Conservation (phyloP, 2,888 invertebrate genomes). For the Nymphalis urticae region DNA sequence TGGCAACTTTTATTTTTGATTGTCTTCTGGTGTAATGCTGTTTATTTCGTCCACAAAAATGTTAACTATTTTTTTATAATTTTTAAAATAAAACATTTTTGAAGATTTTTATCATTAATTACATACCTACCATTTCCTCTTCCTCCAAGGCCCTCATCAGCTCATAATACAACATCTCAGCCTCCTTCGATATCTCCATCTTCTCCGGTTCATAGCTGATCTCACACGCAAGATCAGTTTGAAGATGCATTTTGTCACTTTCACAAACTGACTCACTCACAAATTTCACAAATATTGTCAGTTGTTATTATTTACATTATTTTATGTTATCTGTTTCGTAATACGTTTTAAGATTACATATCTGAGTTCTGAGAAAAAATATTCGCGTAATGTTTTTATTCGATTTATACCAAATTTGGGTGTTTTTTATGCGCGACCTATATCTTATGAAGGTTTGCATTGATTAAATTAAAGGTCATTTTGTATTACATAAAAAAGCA, state of each 20-base stretch:
- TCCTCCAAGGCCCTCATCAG: constrained; percentile 75
- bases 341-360: constrained; percentile 6
- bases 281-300: not conserved
- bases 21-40: too few relatives aligned
- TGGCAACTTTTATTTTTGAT: too few relatives aligned
- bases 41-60: too few relatives aligned
- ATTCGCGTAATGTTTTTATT: constrained; percentile 1
- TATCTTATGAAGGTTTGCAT: not conserved
- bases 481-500: not conserved
- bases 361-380: not conserved
- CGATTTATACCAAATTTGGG: not conserved
- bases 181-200: constrained; percentile 74
- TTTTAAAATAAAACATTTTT: too few relatives aligned
- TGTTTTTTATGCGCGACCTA: not conserved
- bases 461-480: too few relatives aligned
- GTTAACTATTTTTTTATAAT: too few relatives aligned
- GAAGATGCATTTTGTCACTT: constrained; percentile 67
- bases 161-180: constrained; percentile 78
- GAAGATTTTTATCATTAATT: not conserved
- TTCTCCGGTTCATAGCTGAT: constrained; percentile 63
- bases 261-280: constrained; percentile 12
- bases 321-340: constrained; percentile 11
- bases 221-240: constrained; percentile 69
- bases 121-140: constrained; percentile 72
- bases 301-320: not conserved